Evolutionary conservation across 2,888 invertebrate species (phyloP).

Genomic region (Choristoneura rosaceana): DNA sequence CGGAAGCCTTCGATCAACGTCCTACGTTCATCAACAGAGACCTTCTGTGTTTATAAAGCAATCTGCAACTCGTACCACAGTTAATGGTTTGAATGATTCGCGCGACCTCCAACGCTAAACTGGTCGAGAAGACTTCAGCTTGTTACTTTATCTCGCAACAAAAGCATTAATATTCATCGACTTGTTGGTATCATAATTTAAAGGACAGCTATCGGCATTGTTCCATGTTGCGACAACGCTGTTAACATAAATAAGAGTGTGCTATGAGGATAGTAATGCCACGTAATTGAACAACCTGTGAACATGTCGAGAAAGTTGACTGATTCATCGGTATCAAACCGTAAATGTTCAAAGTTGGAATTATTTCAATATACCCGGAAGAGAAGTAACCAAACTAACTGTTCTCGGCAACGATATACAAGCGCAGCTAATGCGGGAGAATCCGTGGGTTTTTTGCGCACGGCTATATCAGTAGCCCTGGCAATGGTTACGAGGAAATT

Average conservation of each 20-base stretch:
- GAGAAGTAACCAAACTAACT: constrained; percentile 2
- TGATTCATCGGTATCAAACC: not conserved
- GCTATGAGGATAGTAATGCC: constrained; percentile 4
- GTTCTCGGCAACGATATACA: constrained; percentile 17
- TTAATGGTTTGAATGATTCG: constrained; percentile 50
- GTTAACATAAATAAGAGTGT: constrained; percentile 26
- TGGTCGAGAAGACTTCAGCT: constrained; percentile 45
- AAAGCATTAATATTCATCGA: constrained; percentile 42
- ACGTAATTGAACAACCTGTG: constrained; percentile 14
- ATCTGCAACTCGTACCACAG: constrained; percentile 41
- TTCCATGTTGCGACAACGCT: constrained; percentile 25
- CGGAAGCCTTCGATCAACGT: constrained; percentile 49
- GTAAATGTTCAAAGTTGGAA: not conserved
- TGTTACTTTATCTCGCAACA: constrained; percentile 42
- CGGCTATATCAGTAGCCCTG: constrained; percentile 47
- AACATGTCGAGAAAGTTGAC: not conserved
- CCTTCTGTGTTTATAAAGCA: constrained; percentile 46
- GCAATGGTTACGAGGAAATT: constrained; percentile 52
- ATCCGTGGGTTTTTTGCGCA: constrained; percentile 69
- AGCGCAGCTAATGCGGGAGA: constrained; percentile 63
- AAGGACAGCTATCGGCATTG: constrained; percentile 38
- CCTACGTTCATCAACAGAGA: constrained; percentile 51
- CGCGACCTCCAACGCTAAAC: constrained; percentile 48
- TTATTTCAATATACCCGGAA: constrained; percentile 10
- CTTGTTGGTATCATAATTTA: constrained; percentile 41